Base-by-base conservation (phyloP, 2,888 invertebrate species). In the Temnothorax unifasciatus region DNA sequence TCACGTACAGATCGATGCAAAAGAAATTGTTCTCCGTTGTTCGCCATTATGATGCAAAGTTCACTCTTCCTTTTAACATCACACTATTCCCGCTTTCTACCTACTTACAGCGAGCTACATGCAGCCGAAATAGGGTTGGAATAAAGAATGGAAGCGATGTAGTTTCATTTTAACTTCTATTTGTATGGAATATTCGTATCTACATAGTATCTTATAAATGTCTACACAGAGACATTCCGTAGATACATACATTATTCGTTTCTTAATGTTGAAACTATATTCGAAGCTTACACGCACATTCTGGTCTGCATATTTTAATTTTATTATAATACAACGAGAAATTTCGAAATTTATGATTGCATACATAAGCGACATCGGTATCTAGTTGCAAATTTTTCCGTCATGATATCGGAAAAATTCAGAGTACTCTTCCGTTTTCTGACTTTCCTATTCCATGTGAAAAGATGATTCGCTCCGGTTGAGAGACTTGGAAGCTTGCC, bases 401-500 rank as follows among this genome's bases (percentile, higher is more conserved):
- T 77, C 3, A 2, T 44, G 8, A 44, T 54, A 68, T 34, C 54
- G 21, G 38, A 41, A 50, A 47, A 63, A 34, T 74, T 74, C 21
- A 4, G n/a, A 57, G 18, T 76, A 41, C 54, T n/a, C 15, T 9
- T n/a, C 29, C 47, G 21, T 47, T 75, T 63, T 74, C 61, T 74
- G 83, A 81, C 41, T 73, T 73, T 63, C 38, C 73, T 61, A 77
- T 63, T 68, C 50, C 59, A 41, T 54, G 71, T 84, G 76, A 83
- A 87, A 69, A 85, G 77, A n/a, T 34, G 69, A 73, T 85, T 89
- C 74, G 82, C 79, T 61, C 59, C 38, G 84, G 75, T 86, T 86
- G 90, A 85, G 71, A 82, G 73, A 21, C 66, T 90, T 88, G 89
- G 84, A 74, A 81, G 64, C 15, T 81, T 86, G 89, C 90, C 89